A percentile compares a stretch with the other conserved stretches of the same genome.
Conservation (phyloP, 2,888 invertebrate genomes). For the Harpalus rufipes region DNA sequence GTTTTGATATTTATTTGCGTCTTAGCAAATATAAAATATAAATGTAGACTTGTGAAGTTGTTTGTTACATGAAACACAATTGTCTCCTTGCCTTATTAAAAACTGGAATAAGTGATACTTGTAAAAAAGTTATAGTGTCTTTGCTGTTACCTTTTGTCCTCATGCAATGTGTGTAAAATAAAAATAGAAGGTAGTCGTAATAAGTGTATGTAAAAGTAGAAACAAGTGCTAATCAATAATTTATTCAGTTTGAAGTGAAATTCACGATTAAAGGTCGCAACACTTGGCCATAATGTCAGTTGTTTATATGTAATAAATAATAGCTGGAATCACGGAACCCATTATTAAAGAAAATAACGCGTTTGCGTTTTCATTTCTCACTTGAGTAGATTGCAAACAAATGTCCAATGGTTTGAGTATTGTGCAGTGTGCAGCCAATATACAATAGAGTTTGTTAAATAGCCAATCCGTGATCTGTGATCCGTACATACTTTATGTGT, state of each 20-base stretch:
- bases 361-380: not conserved
- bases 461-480: not conserved
- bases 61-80: not conserved
- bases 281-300: constrained; percentile 23
- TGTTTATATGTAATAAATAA: not conserved
- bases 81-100: constrained; percentile 21
- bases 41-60: not conserved
- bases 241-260: constrained; percentile 43
- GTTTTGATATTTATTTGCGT: too few relatives aligned
- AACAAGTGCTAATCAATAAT: constrained; percentile 28
- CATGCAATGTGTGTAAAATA: not conserved
- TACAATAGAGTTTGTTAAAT: not conserved
- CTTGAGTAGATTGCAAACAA: not conserved
- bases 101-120: constrained; percentile 17
- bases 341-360: not conserved
- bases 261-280: constrained; percentile 28
- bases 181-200: constrained; percentile 26
- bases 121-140: not conserved
- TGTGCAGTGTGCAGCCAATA: not conserved
- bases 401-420: not conserved
- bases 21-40: not conserved
- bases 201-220: constrained; percentile 7
- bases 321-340: not conserved
- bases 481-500: not conserved
- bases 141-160: not conserved